A percentile compares a stretch with the other conserved stretches of the same genome.
phyloP scores from a whole-genome alignment of 2,113 vertebrate species.

The Podilymbus podiceps region DNA sequence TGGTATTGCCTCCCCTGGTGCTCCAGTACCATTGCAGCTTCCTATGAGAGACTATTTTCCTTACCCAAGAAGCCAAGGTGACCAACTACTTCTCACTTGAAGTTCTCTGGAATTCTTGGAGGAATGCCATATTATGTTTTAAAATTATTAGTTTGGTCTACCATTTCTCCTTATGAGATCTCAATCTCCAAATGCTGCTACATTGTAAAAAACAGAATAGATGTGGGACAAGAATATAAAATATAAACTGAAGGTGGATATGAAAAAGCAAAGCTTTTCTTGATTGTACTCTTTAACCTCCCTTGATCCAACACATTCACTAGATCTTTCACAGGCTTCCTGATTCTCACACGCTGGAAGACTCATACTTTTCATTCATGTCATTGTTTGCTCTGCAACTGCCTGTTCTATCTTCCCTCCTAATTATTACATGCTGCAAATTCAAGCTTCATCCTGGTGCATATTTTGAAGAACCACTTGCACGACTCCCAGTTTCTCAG shows the following conservation, averaged over 20 bases:
- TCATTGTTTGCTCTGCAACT: not conserved
- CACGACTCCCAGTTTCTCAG: not conserved
- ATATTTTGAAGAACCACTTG: slow-evolving; percentile 10
- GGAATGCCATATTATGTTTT: not conserved
- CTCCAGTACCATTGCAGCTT: not conserved
- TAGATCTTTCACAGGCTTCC: slow-evolving; percentile 19
- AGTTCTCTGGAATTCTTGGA: not conserved
- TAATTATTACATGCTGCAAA: slow-evolving; percentile 7
- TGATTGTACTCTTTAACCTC: not conserved
- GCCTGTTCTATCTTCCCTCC: not conserved
- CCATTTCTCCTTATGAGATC: not conserved
- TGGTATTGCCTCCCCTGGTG: not conserved
- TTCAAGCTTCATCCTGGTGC: not conserved
- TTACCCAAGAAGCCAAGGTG: not conserved
- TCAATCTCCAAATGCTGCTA: not conserved
- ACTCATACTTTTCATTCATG: not conserved
- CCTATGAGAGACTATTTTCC: not conserved
- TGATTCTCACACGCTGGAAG: not conserved
- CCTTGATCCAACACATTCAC: not conserved
- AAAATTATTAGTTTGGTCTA: not conserved
- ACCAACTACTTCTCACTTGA: not conserved
- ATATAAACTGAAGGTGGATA: not conserved
- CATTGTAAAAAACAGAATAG: not conserved
- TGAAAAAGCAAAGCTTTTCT: not conserved
- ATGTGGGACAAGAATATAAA: not conserved